phyloP scores from a whole-genome alignment of 1,140 invertebrate species.

The Bombus soroeensis region DNA sequence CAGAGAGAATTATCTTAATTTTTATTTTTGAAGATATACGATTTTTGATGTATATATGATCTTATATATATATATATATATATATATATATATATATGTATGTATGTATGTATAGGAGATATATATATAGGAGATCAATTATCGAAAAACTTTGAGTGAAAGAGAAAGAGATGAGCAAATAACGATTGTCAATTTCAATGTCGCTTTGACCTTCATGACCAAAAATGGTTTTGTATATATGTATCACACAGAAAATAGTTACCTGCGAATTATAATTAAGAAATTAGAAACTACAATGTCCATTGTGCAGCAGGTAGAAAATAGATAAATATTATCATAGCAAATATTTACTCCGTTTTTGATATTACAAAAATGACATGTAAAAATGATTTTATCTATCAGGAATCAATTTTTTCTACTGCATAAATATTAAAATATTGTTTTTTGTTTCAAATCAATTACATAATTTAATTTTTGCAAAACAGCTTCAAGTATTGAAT shows the following conservation, averaged over 20 bases:
- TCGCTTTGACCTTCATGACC: slow-evolving; percentile 24
- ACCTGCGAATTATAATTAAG: slow-evolving; percentile 30
- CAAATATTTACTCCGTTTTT: slow-evolving; percentile 31
- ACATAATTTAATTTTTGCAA: neutral
- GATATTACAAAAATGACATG: slow-evolving; percentile 27
- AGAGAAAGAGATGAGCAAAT: slow-evolving; percentile 18
- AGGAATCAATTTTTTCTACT: slow-evolving; percentile 6
- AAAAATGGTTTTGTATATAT: slow-evolving; percentile 36
- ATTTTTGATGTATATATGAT: slow-evolving; percentile 37
- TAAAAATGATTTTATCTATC: slow-evolving; percentile 9
- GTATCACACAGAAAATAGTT: slow-evolving; percentile 27
- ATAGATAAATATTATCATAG: slow-evolving; percentile 26
- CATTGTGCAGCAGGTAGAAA: slow-evolving; percentile 5
- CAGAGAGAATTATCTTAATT: slow-evolving; percentile 9
- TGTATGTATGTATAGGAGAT: too few species aligned
- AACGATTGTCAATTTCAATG: slow-evolving; percentile 45
- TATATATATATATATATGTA: too few species aligned
- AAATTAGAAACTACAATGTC: slow-evolving; percentile 23
- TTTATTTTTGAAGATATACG: slow-evolving; percentile 34
- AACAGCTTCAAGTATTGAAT: neutral
- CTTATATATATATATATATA: too few species aligned
- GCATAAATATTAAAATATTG: slow-evolving; percentile 23
- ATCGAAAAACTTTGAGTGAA: slow-evolving; percentile 4
- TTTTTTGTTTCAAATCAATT: neutral
- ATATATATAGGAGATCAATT: slow-evolving; percentile 36